Evolutionary conservation across 2,888 invertebrate species (phyloP).

Genomic region (Volucella inflata): DNA sequence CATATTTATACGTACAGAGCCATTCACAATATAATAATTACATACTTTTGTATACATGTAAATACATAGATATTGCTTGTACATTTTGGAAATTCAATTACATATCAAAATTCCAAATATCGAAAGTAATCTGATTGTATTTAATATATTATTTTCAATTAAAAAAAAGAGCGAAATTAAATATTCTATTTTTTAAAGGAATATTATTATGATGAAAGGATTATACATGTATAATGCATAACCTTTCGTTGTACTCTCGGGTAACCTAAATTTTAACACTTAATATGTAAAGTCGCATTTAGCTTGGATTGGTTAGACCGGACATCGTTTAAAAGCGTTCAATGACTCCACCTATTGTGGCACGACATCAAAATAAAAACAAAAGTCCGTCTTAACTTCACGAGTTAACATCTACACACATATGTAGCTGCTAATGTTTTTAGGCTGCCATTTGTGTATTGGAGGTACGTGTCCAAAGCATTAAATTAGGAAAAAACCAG

Average conservation of each 20-base stretch:
- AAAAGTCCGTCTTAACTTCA: constrained; percentile 39
- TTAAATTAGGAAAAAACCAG: constrained; percentile 70
- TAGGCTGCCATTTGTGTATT: constrained; percentile 31
- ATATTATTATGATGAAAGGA: too few relatives aligned
- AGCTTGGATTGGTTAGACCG: constrained; percentile 58
- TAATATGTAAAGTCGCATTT: constrained; percentile 70
- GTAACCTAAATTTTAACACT: constrained; percentile 60
- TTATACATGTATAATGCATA: background rate
- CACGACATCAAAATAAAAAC: constrained; percentile 57
- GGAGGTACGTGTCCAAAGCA: constrained; percentile 65
- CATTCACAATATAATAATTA: too few relatives aligned
- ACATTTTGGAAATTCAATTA: too few relatives aligned
- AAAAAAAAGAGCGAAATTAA: too few relatives aligned
- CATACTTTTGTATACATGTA: too few relatives aligned
- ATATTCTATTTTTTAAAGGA: too few relatives aligned
- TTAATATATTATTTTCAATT: too few relatives aligned
- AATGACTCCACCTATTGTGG: constrained; percentile 70
- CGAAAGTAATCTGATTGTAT: too few relatives aligned
- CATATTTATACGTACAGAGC: too few relatives aligned
- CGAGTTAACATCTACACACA: constrained; percentile 42
- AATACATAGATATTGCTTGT: too few relatives aligned
- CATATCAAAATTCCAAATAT: too few relatives aligned
- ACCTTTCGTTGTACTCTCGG: constrained; percentile 34
- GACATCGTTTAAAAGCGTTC: constrained; percentile 69
- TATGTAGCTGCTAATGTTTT: constrained; percentile 21